A percentile compares a stretch with the other conserved stretches of the same genome.
Conservation (phyloP, 2,888 invertebrate genomes). For the Morpho helenor region DNA sequence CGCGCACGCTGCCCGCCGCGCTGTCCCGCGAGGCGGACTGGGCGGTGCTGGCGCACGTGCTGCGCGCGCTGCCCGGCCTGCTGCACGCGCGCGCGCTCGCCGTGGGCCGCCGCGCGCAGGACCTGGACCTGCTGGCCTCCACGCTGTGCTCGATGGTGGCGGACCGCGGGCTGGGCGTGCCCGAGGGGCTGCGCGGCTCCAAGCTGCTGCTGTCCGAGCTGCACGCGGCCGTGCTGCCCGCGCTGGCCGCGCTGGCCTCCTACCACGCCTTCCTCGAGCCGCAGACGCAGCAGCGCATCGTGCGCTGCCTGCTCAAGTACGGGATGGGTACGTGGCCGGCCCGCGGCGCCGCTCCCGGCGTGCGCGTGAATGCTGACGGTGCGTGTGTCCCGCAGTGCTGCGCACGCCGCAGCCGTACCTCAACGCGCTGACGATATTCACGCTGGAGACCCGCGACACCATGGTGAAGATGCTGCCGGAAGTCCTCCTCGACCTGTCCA, state of each 20-base stretch:
- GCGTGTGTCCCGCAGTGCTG: slow-evolving; percentile 41
- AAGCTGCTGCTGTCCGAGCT: slow-evolving; percentile 87
- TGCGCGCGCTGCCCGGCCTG: slow-evolving; percentile 88
- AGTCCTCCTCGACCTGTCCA: slow-evolving; percentile 90
- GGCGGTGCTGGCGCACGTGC: slow-evolving; percentile 86
- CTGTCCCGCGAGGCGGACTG: slow-evolving; percentile 91
- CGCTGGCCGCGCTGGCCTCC: slow-evolving; percentile 90
- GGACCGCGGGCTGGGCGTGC: slow-evolving; percentile 82
- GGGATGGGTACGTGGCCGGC: slow-evolving; percentile 51
- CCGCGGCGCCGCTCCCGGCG: too few relatives aligned
- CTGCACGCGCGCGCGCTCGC: slow-evolving; percentile 93
- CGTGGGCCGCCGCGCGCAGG: slow-evolving; percentile 84
- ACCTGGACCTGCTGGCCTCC: slow-evolving; percentile 88
- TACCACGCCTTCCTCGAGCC: slow-evolving; percentile 90
- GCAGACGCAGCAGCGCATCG: slow-evolving; percentile 83
- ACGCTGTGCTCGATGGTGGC: slow-evolving; percentile 88
- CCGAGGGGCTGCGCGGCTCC: slow-evolving; percentile 82
- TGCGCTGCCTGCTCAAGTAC: slow-evolving; percentile 82
- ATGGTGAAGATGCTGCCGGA: slow-evolving; percentile 94
- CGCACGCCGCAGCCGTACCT: slow-evolving; percentile 86
- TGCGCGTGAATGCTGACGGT: too few relatives aligned
- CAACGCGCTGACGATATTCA: slow-evolving; percentile 91
- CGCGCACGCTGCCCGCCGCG: slow-evolving; percentile 82
- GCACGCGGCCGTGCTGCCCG: slow-evolving; percentile 88
- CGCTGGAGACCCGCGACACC: slow-evolving; percentile 94